phyloP scores from a whole-genome alignment of 2,888 invertebrate species.

The Dolichopus griseipennis region DNA sequence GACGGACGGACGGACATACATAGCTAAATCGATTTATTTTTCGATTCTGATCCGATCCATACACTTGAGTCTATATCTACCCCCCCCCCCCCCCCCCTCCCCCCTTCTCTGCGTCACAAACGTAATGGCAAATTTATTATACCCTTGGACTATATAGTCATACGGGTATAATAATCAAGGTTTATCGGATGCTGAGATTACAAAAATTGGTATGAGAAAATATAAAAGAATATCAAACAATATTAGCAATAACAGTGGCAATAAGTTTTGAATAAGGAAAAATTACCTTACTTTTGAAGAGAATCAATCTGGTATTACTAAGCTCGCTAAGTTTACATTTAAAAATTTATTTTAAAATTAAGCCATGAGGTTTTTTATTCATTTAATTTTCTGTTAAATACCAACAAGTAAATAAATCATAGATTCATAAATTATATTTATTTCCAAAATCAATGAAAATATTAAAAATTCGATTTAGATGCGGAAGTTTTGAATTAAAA shows the following conservation, averaged over 20 bases:
- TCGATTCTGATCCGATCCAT: too few species aligned
- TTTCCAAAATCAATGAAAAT: background rate
- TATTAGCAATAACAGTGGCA: slow-evolving; percentile 26
- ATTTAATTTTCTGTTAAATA: too few species aligned
- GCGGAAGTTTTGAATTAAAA: background rate
- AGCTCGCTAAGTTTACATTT: slow-evolving; percentile 43
- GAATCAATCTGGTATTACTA: slow-evolving; percentile 27
- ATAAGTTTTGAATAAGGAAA: slow-evolving; percentile 43
- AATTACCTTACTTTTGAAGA: slow-evolving; percentile 28
- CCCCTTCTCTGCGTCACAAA: too few species aligned
- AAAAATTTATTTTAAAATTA: slow-evolving; percentile 16
- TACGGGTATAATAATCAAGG: too few species aligned
- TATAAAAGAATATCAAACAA: slow-evolving; percentile 33
- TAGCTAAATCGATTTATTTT: too few species aligned
- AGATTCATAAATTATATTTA: slow-evolving; percentile 2
- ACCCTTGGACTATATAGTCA: too few species aligned
- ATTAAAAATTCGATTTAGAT: background rate
- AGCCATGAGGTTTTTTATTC: too few species aligned
- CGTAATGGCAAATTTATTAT: too few species aligned
- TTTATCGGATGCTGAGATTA: slow-evolving; percentile 47
- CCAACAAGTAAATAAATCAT: background rate
- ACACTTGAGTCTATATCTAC: too few species aligned
- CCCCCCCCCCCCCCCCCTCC: too few species aligned
- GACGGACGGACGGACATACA: too few species aligned
- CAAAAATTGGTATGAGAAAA: slow-evolving; percentile 45